Percentiles rank a stretch among this genome's conserved stretches.
Conservation (phyloP, 2,113 vertebrate species). For the Cebidichthys violaceus region DNA sequence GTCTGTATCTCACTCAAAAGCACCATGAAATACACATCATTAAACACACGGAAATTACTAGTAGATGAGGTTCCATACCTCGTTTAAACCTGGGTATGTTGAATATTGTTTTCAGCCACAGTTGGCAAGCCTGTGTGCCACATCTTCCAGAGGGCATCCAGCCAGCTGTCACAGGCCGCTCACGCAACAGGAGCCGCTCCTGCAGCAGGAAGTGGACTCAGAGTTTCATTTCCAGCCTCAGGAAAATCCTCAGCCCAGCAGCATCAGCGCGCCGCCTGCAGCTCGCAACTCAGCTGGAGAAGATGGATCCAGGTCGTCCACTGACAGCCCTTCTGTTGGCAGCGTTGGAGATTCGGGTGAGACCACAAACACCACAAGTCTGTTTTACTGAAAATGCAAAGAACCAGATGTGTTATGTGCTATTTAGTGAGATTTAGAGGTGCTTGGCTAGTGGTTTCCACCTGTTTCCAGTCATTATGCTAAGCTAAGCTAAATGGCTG, state of each 20-base stretch:
- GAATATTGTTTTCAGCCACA: conserved; percentile 74
- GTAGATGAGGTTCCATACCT: background rate
- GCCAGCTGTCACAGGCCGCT: conserved; percentile 74
- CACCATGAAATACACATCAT: background rate
- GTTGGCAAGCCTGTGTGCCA: conserved; percentile 78
- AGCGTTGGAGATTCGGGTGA: conserved; percentile 88
- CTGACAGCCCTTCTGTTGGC: conserved; percentile 84
- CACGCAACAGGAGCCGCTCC: conserved; percentile 77
- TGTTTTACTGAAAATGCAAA: background rate
- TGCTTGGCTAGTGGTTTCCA: no score
- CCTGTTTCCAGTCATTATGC: no score
- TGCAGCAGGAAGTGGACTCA: conserved; percentile 61
- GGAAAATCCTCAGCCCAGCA: conserved; percentile 9
- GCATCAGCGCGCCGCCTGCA: conserved; percentile 26
- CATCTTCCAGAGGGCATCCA: conserved; percentile 76
- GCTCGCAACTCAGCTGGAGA: conserved; percentile 15
- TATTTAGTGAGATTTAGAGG: background rate
- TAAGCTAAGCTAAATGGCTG: no score
- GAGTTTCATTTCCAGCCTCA: conserved; percentile 35
- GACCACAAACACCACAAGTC: background rate
- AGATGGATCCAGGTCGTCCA: conserved; percentile 81
- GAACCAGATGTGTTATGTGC: background rate
- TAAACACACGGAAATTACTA: conserved; percentile 1
- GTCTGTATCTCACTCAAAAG: background rate
- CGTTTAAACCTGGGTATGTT: background rate